phyloP scores from a whole-genome alignment of 1,140 invertebrate species.

The Scaptomyza hsui region DNA sequence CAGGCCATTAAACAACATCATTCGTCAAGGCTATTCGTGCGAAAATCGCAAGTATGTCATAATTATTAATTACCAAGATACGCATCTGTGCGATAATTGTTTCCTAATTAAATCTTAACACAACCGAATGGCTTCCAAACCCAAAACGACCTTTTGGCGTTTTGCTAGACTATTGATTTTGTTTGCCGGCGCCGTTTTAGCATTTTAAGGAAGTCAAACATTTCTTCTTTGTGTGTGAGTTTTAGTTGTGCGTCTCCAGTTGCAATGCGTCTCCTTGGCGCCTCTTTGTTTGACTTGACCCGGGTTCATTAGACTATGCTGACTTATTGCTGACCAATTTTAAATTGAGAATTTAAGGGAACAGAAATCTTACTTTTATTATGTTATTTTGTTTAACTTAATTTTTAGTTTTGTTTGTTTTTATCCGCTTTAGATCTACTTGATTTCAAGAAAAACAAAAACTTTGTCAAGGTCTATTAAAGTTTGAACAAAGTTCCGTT shows the following conservation, averaged over 20 bases:
- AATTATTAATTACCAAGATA: slow-evolving; percentile 18
- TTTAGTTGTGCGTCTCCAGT: slow-evolving; percentile 21
- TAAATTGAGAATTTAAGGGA: no score
- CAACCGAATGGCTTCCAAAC: not conserved
- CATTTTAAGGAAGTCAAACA: slow-evolving; percentile 26
- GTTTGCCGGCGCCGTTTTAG: slow-evolving; percentile 40
- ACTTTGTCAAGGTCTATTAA: not conserved
- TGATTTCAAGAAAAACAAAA: no score
- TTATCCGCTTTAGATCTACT: no score
- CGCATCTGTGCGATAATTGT: slow-evolving; percentile 19
- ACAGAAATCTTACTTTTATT: no score
- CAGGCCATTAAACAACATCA: not conserved
- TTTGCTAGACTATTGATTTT: slow-evolving; percentile 61
- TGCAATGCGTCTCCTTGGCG: slow-evolving; percentile 35
- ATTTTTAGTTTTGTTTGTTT: no score
- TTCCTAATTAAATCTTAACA: slow-evolving; percentile 37
- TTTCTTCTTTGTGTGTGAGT: not conserved
- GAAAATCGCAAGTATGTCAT: slow-evolving; percentile 39
- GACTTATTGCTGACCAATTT: no score
- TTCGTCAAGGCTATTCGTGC: not conserved
- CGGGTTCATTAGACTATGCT: no score
- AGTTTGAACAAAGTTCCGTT: not conserved
- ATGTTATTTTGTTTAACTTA: no score
- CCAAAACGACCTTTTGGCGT: slow-evolving; percentile 35
- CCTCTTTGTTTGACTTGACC: slow-evolving; percentile 29